Evolutionary conservation across 2,113 vertebrate genomes (phyloP).

Genomic region (Ardeotis arabs): DNA sequence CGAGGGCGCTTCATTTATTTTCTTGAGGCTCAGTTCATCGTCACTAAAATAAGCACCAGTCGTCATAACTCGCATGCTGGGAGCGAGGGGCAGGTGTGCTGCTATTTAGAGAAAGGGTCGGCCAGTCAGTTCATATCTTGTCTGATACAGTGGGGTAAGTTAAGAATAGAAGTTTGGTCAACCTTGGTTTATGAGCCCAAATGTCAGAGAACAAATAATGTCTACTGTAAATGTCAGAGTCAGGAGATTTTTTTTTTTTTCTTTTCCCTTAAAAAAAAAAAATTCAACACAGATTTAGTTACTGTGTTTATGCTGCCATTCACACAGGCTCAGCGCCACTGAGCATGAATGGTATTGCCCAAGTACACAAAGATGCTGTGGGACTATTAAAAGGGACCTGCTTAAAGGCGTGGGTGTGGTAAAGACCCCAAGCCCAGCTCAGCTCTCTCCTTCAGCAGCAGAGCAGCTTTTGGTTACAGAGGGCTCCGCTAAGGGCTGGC

Average conservation of each 20-base stretch:
- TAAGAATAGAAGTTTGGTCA: neutral
- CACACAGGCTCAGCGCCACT: neutral
- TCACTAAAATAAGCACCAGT: neutral
- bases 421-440: neutral
- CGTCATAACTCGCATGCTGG: rapidly evolving
- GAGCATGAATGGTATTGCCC: neutral
- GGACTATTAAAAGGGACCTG: neutral
- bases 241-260: neutral
- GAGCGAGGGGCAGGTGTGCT: neutral
- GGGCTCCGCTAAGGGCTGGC: neutral
- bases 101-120: neutral
- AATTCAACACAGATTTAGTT: neutral
- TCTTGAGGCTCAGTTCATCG: neutral
- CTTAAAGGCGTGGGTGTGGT: neutral
- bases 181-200: neutral
- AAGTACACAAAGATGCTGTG: too few relatives aligned
- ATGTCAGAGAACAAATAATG: slow-evolving; percentile 37
- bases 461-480: neutral
- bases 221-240: slow-evolving; percentile 50
- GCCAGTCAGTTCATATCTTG: neutral
- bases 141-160: neutral
- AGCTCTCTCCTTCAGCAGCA: neutral
- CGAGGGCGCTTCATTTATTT: rapidly evolving
- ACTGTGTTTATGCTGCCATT: neutral
- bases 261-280: neutral